Evolutionary conservation across 2,888 invertebrate species (phyloP).

Genomic region (Drosophila buzzatii): DNA sequence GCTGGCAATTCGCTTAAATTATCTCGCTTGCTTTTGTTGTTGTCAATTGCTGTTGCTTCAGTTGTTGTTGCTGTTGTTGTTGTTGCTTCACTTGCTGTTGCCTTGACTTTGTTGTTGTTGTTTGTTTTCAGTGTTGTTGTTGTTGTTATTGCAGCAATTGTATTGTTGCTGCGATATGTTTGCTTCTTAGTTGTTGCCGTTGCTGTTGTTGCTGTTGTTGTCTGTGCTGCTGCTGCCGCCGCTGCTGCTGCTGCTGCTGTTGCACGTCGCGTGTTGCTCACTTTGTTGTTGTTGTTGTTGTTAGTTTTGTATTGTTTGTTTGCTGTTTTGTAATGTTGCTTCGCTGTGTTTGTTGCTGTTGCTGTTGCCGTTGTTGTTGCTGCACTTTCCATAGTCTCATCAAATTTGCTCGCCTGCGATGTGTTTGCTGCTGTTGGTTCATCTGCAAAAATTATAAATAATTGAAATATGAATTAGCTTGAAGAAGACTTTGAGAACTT

Average conservation of each 20-base stretch:
- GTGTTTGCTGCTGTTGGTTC: slow-evolving; percentile 82
- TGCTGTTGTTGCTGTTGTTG: slow-evolving; percentile 55
- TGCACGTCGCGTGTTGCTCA: slow-evolving; percentile 64
- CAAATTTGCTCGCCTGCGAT: slow-evolving; percentile 64
- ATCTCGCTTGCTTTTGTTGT: slow-evolving; percentile 46
- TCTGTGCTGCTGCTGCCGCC: slow-evolving; percentile 42
- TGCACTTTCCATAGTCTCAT: slow-evolving; percentile 83
- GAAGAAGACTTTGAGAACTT: neutral
- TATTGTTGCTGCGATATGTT: slow-evolving; percentile 75
- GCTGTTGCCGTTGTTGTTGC: slow-evolving; percentile 42
- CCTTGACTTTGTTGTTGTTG: slow-evolving; percentile 39
- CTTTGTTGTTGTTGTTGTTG: slow-evolving; percentile 51
- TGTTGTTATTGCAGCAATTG: slow-evolving; percentile 53
- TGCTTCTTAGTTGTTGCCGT: slow-evolving; percentile 71
- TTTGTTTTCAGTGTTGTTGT: slow-evolving; percentile 56
- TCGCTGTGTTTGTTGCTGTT: slow-evolving; percentile 58
- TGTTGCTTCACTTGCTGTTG: slow-evolving; percentile 49
- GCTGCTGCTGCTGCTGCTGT: slow-evolving; percentile 61
- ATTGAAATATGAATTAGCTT: neutral
- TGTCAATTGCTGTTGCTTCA: slow-evolving; percentile 42
- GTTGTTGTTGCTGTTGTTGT: slow-evolving; percentile 42
- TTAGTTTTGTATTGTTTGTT: slow-evolving; percentile 68
- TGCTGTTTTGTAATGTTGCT: slow-evolving; percentile 72
- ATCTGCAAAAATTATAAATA: slow-evolving; percentile 66
- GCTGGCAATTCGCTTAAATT: slow-evolving; percentile 54